A percentile compares a stretch with the other conserved stretches of the same genome.
Evolutionary conservation across 2,113 vertebrate species (phyloP).

Genomic region (Struthio camelus): DNA sequence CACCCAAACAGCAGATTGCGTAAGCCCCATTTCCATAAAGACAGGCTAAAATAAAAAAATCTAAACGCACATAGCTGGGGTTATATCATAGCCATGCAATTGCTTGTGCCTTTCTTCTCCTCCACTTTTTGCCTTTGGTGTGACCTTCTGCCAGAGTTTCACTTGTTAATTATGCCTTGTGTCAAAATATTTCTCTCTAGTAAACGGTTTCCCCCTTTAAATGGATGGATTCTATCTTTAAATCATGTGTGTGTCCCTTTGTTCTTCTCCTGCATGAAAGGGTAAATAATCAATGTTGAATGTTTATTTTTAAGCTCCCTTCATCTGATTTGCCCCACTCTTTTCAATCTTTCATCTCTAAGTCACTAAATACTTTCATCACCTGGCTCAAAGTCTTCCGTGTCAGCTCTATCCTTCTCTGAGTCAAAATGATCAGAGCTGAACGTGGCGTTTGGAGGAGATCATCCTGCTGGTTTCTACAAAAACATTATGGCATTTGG

Average conservation of each 20-base stretch:
- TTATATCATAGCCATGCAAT: background rate
- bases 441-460: accelerated
- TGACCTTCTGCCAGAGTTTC: background rate
- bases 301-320: background rate
- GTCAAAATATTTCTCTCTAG: background rate
- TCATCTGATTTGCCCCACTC: background rate
- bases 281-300: background rate
- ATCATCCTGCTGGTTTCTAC: background rate
- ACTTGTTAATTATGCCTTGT: background rate
- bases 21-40: background rate
- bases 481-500: background rate
- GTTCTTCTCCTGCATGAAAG: background rate
- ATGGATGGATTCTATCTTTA: background rate
- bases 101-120: background rate
- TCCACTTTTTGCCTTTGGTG: background rate
- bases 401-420: background rate
- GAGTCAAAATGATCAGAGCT: background rate
- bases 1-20: background rate
- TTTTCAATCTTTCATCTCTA: background rate
- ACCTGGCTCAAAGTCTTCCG: background rate
- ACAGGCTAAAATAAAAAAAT: background rate
- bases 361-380: background rate
- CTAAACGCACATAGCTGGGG: background rate
- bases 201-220: background rate
- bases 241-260: background rate